Conservation (phyloP, 2,113 vertebrate species). For the Anguilla japonica region DNA sequence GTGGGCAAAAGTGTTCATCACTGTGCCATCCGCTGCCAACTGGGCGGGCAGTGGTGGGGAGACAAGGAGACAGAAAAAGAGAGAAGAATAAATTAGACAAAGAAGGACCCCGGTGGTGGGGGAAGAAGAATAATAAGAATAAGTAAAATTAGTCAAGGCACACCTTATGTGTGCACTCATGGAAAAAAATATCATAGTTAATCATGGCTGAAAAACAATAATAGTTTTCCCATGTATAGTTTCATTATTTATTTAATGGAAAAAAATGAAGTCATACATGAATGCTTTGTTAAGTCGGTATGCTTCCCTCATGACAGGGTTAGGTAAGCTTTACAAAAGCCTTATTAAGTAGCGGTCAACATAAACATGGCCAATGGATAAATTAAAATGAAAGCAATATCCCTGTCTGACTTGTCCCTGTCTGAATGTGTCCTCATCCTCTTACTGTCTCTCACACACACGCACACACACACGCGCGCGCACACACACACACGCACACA, state of each 20-base stretch:
- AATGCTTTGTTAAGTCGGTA: not conserved
- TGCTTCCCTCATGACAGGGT: not conserved
- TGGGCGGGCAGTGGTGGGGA: constrained; percentile 36
- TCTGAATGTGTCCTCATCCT: not conserved
- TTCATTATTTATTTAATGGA: not conserved
- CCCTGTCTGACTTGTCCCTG: not conserved
- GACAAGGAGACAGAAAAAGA: not conserved
- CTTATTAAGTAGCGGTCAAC: not conserved
- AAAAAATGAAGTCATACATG: not conserved
- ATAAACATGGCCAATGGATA: not conserved
- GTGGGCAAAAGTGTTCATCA: constrained; percentile 85
- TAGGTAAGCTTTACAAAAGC: not conserved
- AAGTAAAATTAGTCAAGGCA: not conserved
- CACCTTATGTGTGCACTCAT: too few species aligned
- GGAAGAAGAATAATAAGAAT: not conserved
- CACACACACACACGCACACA: too few species aligned
- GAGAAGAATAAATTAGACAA: not conserved
- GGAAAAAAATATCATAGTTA: too few species aligned
- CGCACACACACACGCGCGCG: not conserved
- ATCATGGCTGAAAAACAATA: not conserved
- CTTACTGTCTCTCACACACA: not conserved
- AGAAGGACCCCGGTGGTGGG: not conserved
- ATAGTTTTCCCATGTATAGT: not conserved
- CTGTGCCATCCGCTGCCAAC: constrained; percentile 77
- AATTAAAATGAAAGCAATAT: not conserved